Conservation (phyloP, 2,888 invertebrate species). For the Pseudococcus jackbeardsleyi region DNA sequence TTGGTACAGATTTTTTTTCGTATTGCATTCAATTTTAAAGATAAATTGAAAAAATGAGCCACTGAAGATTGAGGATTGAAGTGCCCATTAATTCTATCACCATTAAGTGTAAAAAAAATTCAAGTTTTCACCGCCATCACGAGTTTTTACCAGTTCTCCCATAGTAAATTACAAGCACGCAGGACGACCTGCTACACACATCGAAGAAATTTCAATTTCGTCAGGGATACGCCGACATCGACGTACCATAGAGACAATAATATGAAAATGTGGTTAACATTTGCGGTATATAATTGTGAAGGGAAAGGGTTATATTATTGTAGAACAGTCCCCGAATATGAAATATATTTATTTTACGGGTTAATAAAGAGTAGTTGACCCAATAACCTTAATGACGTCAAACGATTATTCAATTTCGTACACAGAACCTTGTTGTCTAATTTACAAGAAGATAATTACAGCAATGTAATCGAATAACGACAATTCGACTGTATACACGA, state of each 20-base stretch:
- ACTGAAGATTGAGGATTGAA: background rate
- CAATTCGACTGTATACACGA: background rate
- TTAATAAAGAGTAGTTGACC: constrained; percentile 20
- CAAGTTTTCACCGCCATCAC: background rate
- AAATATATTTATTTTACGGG: constrained; percentile 33
- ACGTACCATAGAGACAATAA: background rate
- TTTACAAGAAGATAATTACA: constrained; percentile 44
- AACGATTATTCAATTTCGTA: constrained; percentile 46
- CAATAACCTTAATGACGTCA: constrained; percentile 39
- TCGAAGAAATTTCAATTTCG: background rate
- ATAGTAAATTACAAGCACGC: background rate
- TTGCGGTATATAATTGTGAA: background rate
- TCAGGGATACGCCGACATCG: background rate
- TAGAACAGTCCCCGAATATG: background rate
- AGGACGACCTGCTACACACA: background rate
- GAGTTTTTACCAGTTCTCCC: background rate
- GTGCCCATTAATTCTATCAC: background rate
- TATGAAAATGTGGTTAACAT: background rate
- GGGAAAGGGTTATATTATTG: constrained; percentile 1
- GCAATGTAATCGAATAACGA: constrained; percentile 3
- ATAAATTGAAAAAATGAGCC: too few species aligned
- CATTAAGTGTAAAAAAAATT: background rate
- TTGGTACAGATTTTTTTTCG: too few species aligned
- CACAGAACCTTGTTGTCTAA: constrained; percentile 44
- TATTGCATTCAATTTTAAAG: too few species aligned